These are phyloP conservation scores for Choristoneura fumiferana DNA, from an alignment of 1,140 invertebrate genomes.

Conservation along the genomic window DNA sequence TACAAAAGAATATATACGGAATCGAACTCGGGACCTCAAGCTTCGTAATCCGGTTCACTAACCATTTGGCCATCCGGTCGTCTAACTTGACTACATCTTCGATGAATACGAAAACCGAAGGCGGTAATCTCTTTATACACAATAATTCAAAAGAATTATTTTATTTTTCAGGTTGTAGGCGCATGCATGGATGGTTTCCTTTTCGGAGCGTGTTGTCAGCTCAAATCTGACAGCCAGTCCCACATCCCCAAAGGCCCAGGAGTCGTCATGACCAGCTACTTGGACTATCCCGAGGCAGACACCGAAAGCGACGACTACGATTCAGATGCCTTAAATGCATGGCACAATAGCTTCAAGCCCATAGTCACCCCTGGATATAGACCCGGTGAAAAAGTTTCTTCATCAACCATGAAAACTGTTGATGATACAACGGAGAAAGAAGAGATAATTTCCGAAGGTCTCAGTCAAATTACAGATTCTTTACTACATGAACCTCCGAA, in stretches of 20 bases:
- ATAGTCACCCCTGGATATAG: constrained; percentile 67
- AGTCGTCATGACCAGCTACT: constrained; percentile 65
- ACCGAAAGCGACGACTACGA: constrained; percentile 61
- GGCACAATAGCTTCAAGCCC: constrained; percentile 71
- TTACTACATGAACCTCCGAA: constrained; percentile 69
- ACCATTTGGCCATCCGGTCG: too few species aligned
- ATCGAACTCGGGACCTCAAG: too few species aligned
- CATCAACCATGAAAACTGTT: constrained; percentile 56
- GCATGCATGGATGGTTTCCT: constrained; percentile 95
- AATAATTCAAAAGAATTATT: background rate
- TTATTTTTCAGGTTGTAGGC: constrained; percentile 80
- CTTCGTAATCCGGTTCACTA: too few species aligned
- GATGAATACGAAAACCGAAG: too few species aligned
- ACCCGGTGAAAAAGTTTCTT: constrained; percentile 45
- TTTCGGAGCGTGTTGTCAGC: constrained; percentile 92
- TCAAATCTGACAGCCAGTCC: constrained; percentile 66
- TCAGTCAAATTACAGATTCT: constrained; percentile 77
- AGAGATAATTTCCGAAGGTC: constrained; percentile 63
- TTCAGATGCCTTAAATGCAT: constrained; percentile 57
- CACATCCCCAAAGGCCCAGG: constrained; percentile 73
- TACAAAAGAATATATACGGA: too few species aligned
- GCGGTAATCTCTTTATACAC: too few species aligned
- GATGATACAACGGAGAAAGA: constrained; percentile 55
- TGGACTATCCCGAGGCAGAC: constrained; percentile 66
- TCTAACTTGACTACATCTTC: too few species aligned